phyloP scores from a whole-genome alignment of 2,113 vertebrate genomes.

The Dipodomys ordii region DNA sequence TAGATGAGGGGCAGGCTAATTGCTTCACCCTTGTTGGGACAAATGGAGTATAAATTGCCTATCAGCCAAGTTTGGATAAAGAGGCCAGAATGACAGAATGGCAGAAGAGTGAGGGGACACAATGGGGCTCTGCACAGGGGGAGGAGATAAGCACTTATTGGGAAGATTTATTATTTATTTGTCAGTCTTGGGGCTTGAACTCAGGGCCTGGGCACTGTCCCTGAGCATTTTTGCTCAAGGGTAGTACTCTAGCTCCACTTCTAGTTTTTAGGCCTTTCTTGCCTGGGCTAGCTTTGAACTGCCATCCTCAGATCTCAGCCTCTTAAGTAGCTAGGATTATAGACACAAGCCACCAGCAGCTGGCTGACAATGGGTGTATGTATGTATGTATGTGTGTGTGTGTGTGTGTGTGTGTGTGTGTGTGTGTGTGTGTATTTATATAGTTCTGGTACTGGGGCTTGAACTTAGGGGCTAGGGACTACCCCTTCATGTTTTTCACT shows the following conservation, averaged over 20 bases:
- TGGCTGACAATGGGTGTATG: too few relatives aligned
- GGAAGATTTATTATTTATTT: not conserved
- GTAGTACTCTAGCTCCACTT: too few relatives aligned
- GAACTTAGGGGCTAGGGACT: too few relatives aligned
- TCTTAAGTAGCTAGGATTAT: not conserved
- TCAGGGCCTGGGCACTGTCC: not conserved
- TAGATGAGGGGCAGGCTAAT: slow-evolving; percentile 21
- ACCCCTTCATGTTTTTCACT: too few relatives aligned
- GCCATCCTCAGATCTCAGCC: not conserved
- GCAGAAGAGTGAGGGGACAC: not conserved
- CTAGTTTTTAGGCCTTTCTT: too few relatives aligned
- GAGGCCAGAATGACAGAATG: not conserved
- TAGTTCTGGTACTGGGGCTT: too few relatives aligned
- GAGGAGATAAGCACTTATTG: not conserved
- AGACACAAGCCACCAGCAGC: too few relatives aligned
- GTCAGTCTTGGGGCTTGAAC: too few relatives aligned
- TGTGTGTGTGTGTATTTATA: too few relatives aligned
- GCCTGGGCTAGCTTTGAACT: too few relatives aligned
- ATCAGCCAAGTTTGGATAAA: slow-evolving; percentile 33
- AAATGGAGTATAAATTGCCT: slow-evolving; percentile 53
- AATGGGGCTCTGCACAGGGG: not conserved
- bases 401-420: too few relatives aligned
- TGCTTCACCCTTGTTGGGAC: slow-evolving; percentile 48
- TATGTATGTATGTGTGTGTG: too few relatives aligned
- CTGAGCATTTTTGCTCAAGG: not conserved